Conservation (phyloP, 2,888 invertebrate genomes). For the Xylota sylvarum region DNA sequence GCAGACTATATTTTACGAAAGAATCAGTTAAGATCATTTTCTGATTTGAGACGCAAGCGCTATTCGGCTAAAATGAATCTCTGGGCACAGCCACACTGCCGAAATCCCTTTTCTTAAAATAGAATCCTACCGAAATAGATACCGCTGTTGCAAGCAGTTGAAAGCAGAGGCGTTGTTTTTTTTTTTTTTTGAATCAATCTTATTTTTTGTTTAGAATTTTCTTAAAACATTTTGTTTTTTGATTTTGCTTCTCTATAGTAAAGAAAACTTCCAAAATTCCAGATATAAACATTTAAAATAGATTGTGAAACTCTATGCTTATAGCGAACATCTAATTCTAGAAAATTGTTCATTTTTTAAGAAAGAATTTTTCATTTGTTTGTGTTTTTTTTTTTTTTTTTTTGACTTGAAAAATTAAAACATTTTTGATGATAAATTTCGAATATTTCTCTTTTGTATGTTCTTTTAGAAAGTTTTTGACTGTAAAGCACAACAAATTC, state of each 20-base stretch:
- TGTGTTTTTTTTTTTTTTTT: constrained; percentile 10
- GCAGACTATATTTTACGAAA: constrained; percentile 84
- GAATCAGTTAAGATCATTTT: constrained; percentile 82
- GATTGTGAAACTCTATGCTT: constrained; percentile 75
- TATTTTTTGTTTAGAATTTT: constrained; percentile 43
- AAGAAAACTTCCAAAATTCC: constrained; percentile 9
- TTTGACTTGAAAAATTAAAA: not conserved
- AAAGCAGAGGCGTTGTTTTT: constrained; percentile 69
- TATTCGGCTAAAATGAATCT: constrained; percentile 70
- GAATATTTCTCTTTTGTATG: constrained; percentile 15
- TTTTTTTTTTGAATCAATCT: constrained; percentile 1
- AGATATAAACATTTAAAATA: constrained; percentile 62
- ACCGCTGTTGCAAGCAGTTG: constrained; percentile 78
- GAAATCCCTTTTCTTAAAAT: constrained; percentile 81
- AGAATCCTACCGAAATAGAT: constrained; percentile 84
- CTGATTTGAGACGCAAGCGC: constrained; percentile 74
- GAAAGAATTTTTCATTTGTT: constrained; percentile 15
- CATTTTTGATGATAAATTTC: constrained; percentile 14
- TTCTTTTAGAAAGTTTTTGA: not conserved
- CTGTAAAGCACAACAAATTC: not conserved
- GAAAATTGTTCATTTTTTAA: constrained; percentile 46
- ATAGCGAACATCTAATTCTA: constrained; percentile 58
- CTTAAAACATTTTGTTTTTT: constrained; percentile 33
- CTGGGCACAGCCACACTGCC: constrained; percentile 81
- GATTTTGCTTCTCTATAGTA: not conserved